Evolutionary conservation across 92 coral and sea anemone species (phyloP).

Genomic region (Bergia sp.): DNA sequence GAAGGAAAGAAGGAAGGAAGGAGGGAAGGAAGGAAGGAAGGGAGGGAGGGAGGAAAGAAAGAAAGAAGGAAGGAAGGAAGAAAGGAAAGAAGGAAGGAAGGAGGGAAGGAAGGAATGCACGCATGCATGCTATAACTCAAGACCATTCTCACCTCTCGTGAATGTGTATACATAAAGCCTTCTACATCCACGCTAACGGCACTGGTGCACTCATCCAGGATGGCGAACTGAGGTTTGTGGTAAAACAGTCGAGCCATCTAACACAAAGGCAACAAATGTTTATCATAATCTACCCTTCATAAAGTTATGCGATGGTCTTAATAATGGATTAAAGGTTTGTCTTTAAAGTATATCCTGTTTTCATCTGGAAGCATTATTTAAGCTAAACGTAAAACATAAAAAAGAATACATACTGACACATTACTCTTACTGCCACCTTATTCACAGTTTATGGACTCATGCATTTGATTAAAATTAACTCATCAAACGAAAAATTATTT

Average conservation of each 20-base stretch:
- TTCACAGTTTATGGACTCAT: too few species aligned
- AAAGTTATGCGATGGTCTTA: not conserved
- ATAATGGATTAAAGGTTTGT: too few species aligned
- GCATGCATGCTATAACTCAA: not conserved
- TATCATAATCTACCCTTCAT: not conserved
- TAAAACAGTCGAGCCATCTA: slow-evolving; percentile 99
- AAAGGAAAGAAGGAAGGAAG: too few species aligned
- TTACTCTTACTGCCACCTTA: too few species aligned
- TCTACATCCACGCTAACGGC: slow-evolving; percentile 99
- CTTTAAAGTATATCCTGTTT: not conserved
- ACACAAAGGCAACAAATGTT: not conserved
- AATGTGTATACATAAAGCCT: slow-evolving; percentile 95
- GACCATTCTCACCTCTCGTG: slow-evolving; percentile 80
- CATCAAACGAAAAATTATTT: too few species aligned
- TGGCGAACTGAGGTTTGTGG: slow-evolving; percentile 98
- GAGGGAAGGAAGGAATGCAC: not conserved
- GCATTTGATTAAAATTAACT: too few species aligned
- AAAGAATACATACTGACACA: too few species aligned
- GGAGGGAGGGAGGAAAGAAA: too few species aligned
- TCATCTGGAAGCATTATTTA: too few species aligned
- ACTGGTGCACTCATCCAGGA: slow-evolving; percentile 98
- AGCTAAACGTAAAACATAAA: too few species aligned
- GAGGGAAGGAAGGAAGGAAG: too few species aligned
- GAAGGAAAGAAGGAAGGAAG: not conserved
- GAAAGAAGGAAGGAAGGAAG: not conserved